Conservation (phyloP, 1,140 invertebrate genomes). For the Xylocopa sonorina region DNA sequence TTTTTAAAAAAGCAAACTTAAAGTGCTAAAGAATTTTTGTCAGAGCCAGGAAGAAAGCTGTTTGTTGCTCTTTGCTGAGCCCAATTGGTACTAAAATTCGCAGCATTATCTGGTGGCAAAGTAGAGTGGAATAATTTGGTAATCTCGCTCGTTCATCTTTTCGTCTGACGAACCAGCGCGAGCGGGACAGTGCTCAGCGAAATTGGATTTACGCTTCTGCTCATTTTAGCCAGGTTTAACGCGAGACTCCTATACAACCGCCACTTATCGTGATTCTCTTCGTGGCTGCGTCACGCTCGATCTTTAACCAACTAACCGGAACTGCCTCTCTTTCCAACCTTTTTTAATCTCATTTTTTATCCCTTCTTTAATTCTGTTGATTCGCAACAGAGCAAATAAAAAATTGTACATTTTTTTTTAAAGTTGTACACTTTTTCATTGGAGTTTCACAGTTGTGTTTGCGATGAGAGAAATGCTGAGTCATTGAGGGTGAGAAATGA, state of each 20-base stretch:
- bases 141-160: slow-evolving; percentile 41
- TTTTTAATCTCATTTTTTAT: too few species aligned
- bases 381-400: too few species aligned
- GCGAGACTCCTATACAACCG: not conserved
- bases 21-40: too few species aligned
- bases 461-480: too few species aligned
- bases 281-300: not conserved
- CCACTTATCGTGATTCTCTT: slow-evolving; percentile 41
- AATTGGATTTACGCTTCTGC: slow-evolving; percentile 36
- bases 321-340: too few species aligned
- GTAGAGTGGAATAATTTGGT: slow-evolving; percentile 32
- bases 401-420: too few species aligned
- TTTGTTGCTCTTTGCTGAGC: not conserved
- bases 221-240: slow-evolving; percentile 47
- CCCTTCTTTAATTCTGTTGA: too few species aligned
- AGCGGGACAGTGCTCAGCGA: slow-evolving; percentile 12
- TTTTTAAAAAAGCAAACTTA: too few species aligned
- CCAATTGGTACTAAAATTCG: slow-evolving; percentile 15
- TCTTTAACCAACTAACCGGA: not conserved
- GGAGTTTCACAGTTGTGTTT: too few species aligned
- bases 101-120: slow-evolving; percentile 3
- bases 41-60: too few species aligned
- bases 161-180: slow-evolving; percentile 10
- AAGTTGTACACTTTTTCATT: too few species aligned
- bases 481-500: too few species aligned